phyloP scores from a whole-genome alignment of 2,797 vertebrate genomes.

The Buceros bicornis region DNA sequence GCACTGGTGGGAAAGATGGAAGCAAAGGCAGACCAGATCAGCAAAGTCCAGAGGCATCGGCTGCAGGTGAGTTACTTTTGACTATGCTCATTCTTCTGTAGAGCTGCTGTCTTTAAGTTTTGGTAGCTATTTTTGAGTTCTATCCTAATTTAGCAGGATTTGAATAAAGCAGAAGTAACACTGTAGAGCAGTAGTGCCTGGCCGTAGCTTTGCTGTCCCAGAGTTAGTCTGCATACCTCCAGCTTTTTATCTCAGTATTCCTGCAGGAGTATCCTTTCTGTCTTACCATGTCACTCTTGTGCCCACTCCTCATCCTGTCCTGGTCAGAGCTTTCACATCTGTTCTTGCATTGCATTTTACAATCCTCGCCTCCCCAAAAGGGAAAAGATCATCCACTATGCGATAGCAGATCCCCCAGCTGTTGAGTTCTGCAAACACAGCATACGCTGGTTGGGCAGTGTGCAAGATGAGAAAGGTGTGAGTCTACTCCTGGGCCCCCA shows the following conservation, averaged over 20 bases:
- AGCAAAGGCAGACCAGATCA: conserved; percentile 94
- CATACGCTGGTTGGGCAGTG: not conserved
- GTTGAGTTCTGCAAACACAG: not conserved
- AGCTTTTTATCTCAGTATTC: not conserved
- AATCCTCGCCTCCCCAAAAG: not conserved
- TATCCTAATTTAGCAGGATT: not conserved
- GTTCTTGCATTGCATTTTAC: not conserved
- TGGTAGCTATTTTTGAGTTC: not conserved
- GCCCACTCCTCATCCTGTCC: not conserved
- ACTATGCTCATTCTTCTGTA: not conserved
- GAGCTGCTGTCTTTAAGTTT: not conserved
- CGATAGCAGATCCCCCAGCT: not conserved
- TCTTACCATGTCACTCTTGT: not conserved
- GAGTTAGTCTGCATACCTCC: not conserved
- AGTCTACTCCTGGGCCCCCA: not conserved
- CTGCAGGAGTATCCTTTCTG: not conserved
- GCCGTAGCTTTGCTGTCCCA: not conserved
- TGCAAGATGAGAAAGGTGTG: not conserved
- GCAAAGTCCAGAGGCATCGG: conserved; percentile 89
- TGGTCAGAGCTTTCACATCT: not conserved
- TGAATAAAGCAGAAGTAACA: not conserved
- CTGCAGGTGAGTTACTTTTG: conserved; percentile 80
- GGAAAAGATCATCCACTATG: not conserved
- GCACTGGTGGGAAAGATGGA: conserved; percentile 91
- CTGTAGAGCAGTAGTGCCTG: not conserved